A percentile compares a stretch with the other conserved stretches of the same genome.
Conservation (phyloP, 2,797 vertebrate species). For the Hypotaenidia okinawae region DNA sequence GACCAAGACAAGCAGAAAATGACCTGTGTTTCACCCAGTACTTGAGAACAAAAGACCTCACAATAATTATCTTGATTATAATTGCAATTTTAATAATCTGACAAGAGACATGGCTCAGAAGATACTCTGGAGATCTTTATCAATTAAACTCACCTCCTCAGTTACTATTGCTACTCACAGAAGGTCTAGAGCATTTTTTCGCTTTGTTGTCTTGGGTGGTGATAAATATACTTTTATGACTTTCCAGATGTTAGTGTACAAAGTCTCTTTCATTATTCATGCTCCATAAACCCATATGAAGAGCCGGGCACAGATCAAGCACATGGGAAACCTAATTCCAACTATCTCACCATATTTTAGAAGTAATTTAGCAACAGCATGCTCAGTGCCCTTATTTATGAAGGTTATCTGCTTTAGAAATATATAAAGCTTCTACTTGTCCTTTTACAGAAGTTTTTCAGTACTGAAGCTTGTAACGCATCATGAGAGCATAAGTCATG, state of each 20-base stretch:
- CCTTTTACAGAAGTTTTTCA: constrained; percentile 33
- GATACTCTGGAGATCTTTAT: constrained; percentile 7
- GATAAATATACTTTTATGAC: constrained; percentile 59
- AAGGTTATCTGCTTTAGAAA: constrained; percentile 54
- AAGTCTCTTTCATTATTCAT: constrained; percentile 66
- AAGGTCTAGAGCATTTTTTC: constrained; percentile 31
- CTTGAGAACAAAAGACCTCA: constrained; percentile 69
- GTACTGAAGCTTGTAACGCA: neutral
- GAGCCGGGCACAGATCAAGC: constrained; percentile 52
- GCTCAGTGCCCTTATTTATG: constrained; percentile 43
- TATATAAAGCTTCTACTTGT: constrained; percentile 3
- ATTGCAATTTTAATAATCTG: constrained; percentile 50
- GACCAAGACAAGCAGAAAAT: neutral
- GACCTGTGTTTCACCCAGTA: neutral
- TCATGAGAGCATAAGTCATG: neutral
- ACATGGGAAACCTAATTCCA: constrained; percentile 54
- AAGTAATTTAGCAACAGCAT: constrained; percentile 49
- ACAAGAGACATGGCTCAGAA: constrained; percentile 63
- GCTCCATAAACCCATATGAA: constrained; percentile 60
- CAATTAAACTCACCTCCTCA: constrained; percentile 42
- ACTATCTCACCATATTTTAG: constrained; percentile 59
- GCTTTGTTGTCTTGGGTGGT: constrained; percentile 18
- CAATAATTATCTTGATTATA: constrained; percentile 66
- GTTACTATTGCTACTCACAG: neutral
- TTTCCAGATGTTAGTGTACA: constrained; percentile 68